phyloP scores from a whole-genome alignment of 2,888 invertebrate genomes.

The Habrosyne pyritoides region DNA sequence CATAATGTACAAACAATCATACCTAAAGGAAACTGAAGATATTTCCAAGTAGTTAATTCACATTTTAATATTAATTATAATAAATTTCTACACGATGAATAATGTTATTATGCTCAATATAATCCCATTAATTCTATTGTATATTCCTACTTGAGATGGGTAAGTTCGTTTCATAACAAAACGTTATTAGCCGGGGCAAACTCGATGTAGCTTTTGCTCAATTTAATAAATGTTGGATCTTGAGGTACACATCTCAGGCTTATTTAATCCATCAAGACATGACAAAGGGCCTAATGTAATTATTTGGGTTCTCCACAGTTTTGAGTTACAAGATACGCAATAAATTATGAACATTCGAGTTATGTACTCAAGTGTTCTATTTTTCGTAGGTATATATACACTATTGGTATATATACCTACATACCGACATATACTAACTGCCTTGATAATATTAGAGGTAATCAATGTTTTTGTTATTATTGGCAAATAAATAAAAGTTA shows the following conservation, averaged over 20 bases:
- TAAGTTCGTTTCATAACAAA: conserved; percentile 3
- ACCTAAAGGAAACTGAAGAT: too few relatives aligned
- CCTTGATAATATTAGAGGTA: too few relatives aligned
- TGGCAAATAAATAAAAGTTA: conserved; percentile 7
- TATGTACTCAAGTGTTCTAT: too few relatives aligned
- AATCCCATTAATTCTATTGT: conserved; percentile 1
- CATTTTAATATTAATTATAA: not conserved
- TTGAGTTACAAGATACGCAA: not conserved
- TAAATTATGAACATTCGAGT: not conserved
- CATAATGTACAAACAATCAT: too few relatives aligned
- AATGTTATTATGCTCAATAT: conserved; percentile 3
- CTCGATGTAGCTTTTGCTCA: conserved; percentile 25
- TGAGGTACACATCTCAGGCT: conserved; percentile 20
- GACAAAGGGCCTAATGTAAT: conserved; percentile 17
- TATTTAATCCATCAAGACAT: conserved; percentile 34
- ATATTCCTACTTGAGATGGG: conserved; percentile 2
- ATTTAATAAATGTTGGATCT: conserved; percentile 34
- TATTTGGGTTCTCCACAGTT: conserved; percentile 2
- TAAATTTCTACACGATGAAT: not conserved
- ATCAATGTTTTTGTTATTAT: too few relatives aligned
- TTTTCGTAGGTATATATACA: too few relatives aligned
- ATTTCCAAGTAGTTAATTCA: too few relatives aligned
- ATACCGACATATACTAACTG: too few relatives aligned
- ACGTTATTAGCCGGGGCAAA: conserved; percentile 10
- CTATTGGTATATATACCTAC: too few relatives aligned